Conservation (phyloP, 2,888 invertebrate species). For the Bimastos eiseni region DNA sequence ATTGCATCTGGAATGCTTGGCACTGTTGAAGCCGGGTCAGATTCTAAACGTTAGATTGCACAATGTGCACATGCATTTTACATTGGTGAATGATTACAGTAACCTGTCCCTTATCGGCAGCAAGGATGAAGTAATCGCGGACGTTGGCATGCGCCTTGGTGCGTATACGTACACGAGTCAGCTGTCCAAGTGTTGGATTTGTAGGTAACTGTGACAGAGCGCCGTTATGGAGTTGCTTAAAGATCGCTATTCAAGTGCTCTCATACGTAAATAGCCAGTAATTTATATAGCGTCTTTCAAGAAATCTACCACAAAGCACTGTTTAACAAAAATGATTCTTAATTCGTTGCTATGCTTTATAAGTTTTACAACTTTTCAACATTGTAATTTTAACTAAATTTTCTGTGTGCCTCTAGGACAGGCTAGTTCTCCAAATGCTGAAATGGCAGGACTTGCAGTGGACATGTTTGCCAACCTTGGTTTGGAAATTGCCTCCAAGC, state of each 20-base stretch:
- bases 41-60: not conserved
- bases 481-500: constrained; percentile 50
- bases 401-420: constrained; percentile 51
- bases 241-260: not conserved
- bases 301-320: not conserved
- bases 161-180: no score
- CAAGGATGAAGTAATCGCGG: no score
- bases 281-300: not conserved
- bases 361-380: not conserved
- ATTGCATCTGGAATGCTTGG: no score
- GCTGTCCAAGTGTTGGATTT: no score
- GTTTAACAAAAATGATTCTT: not conserved
- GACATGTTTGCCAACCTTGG: constrained; percentile 51
- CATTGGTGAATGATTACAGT: not conserved
- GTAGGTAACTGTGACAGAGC: no score
- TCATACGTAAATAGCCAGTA: no score
- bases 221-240: no score
- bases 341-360: not conserved
- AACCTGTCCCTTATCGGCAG: no score
- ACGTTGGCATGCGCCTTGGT: no score
- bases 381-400: not conserved
- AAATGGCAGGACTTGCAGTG: constrained; percentile 48
- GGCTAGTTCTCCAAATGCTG: constrained; percentile 53
- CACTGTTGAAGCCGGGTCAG: not conserved
- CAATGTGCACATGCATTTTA: not conserved